Evolutionary conservation across 35 echinoderm and acorn worm genomes (phyloP), one percentile per base, ranked within the genome.

Genomic region (Apostichopus californicus): DNA sequence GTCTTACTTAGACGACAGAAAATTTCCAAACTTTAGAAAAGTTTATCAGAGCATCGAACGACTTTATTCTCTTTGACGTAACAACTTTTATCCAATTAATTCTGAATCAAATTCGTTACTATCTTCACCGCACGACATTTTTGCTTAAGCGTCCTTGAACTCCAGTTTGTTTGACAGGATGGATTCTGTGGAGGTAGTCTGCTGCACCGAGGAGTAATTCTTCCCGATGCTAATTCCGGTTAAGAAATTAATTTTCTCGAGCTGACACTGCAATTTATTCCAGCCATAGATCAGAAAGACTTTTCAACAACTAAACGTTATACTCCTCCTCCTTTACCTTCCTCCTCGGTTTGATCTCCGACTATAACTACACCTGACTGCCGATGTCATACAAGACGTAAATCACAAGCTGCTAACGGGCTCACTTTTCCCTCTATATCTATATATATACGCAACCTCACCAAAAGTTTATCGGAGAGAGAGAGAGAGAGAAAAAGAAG

Each of bases 221-320:
- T 26, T 78, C 15, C 20, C 0, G 34, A 46, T 46, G 58, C 8
- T 12, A 61, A 61, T 61, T 61, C 58, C 58, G 58, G 56, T 85
- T 59, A 13, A 59, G 55, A 85, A 85, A 85, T 85, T 85, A 85
- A 85, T 57, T 85, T 85, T 58, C 24, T 58, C n/a, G 11, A 68
- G 71, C 55, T 85, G 81, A 85, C 81, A 59, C 24, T 17, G 24
- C 81, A 58, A 85, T 85, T 85, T 85, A 85, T 85, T 85, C 57
- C 20, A 22, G n/a, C 81, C 56, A 85, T 85, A 58, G 57, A n/a
- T 85, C 81, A 85, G 17, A 85, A 55, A 20, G 7, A 23, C 81
- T 85, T 46, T 46, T 46, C 55, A 28, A 46, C 78, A 54, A 59
- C 81, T 22, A 15, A 23, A 54, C 12, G 34, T 46, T 46, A 46